Evolutionary conservation across 2,888 invertebrate species (phyloP), one percentile per base, ranked within the genome.

Genomic region (Mamestra brassicae): DNA sequence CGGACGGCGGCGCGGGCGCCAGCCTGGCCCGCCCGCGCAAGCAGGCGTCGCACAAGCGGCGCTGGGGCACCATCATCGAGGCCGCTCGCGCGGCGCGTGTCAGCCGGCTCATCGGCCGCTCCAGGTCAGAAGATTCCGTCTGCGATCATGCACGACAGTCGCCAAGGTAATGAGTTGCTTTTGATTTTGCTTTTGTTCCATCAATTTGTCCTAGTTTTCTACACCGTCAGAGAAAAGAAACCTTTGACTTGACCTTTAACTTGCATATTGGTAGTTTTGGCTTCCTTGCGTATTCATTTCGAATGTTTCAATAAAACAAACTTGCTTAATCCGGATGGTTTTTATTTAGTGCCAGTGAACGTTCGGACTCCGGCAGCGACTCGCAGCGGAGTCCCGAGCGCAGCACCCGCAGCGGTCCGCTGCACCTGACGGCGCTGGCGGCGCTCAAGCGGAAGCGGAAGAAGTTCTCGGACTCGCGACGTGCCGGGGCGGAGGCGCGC

Each of bases 21-120:
- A 62, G 54, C 69, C 72, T 58, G 74, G 79, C 74, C 80, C 85
- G 83, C 91, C 90, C 69, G 7, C 94, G 95, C 90, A 94, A 93
- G 90, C 92, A 93, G 71, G 95, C 97, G 47, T 97, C 97, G 11
- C 98, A 98, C 93, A 98, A 98, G 93, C 97, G 98, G 54, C 97
- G 98, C 88, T 98, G 98, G 98, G 98, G 98, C 79, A 98, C 98
- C 58, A 96, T 98, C 79, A 98, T 98, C 91, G 98, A 98, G 92
- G 98, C 98, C 63, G 98, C 98, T 60, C 98, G 98, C 90, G 97
- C 98, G 78, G 98, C 98, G 47, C 97, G 98, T 88, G 98, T 98
- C 66, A 98, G 98, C 45, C 97, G 98, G 81, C 97, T 98, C 89
- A 98, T 98, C 84, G 98, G 98, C 50, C 97, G 98, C 85, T 98